Base-by-base conservation (phyloP, 2,888 invertebrate species). In the Sminthurides aquaticus region DNA sequence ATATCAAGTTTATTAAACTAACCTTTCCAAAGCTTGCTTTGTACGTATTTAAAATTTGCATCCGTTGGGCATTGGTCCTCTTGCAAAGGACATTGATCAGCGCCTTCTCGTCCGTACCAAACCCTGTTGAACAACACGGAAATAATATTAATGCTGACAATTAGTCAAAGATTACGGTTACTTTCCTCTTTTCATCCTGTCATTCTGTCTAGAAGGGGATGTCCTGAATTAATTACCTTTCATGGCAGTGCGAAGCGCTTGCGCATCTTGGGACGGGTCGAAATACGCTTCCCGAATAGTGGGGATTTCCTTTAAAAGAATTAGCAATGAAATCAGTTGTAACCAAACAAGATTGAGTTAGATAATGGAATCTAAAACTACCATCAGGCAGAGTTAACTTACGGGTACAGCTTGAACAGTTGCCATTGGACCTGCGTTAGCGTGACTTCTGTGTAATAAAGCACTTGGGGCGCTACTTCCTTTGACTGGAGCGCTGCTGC, bases 1-100 rank as follows among this genome's bases (percentile, higher is more conserved):
- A 54, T 15, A 22, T n/a, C 25, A 24, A 52, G 11, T 55, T 58
- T 18, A 20, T 27, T 49, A n/a, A 43, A 69, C 82, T 78, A 80
- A 88, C 90, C 83, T 90, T 90, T 78, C 93, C 94, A 79, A 88
- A 94, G 76, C 90, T 81, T 1, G 89, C 87, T 80, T 94, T 94
- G 82, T 89, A 94, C 76, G 87, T 86, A 27, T 84, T 82, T 25
- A 87, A 85, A 75, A 94, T 90, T 76, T 91, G 86, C 73, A 91
- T 83, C 65, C 97, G 84, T 79, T 98, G 95, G 29, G 84, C 84
- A 76, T 94, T 93, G 71, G 87, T 87, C 59, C 96, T 85, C 71
- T 85, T 85, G 8, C 89, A 86, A 57, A 97, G 81, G 15, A 96
- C 86, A 74, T 88, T 86, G 66, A 94, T 92, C 75, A 96, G 88